Evolutionary conservation across 2,113 vertebrate genomes (phyloP), one percentile per base, ranked within the genome.

Genomic region (Tachysurus vachellii): DNA sequence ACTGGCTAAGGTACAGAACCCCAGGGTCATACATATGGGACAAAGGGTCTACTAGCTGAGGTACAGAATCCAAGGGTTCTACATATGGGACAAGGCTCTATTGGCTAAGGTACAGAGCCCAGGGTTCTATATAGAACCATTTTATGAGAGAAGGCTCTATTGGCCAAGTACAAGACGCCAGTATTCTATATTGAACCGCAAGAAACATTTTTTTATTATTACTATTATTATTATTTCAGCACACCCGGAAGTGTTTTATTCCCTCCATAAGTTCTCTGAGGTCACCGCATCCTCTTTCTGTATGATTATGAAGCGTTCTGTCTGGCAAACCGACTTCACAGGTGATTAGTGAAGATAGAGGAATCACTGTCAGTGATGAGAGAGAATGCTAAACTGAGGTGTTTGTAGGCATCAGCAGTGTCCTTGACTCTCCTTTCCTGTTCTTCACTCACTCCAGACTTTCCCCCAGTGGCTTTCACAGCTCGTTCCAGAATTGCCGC

Each of bases 401-500:
- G 23, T 42, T 53, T 64, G 57, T 42, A 56, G 44, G 42, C 54
- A 12, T 62, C 64, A 12, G 54, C 84, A 26, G 61, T 89, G 91
- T 91, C 91, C 91, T 92, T 93, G 92, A 90, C 90, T 93, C 89
- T 92, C 86, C 91, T 91, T 92, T 91, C 57, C 91, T 93, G 93
- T 93, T 91, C 91, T 91, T 91, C 91, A 83, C 56, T 84, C 88
- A 88, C 92, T 93, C 88, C 92, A 92, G 91, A 89, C 92, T 90
- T 88, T 92, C 92, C 92, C 93, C 93, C 77, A 14, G 92, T 92
- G 93, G 88, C 83, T 91, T 88, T 89, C 88, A 19, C 26, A 89
- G 89, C 87, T 90, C 80, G 50, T 91, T 90, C 92, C 81, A 85
- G 93, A 92, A 93, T 93, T 87, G 89, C 88, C 89, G 26, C 93